Percentiles rank a stretch among this genome's conserved stretches.
These are phyloP conservation scores for Sebastes taczanowskii DNA, from an alignment of 2,797 vertebrate species.

Conservation along the genomic window DNA sequence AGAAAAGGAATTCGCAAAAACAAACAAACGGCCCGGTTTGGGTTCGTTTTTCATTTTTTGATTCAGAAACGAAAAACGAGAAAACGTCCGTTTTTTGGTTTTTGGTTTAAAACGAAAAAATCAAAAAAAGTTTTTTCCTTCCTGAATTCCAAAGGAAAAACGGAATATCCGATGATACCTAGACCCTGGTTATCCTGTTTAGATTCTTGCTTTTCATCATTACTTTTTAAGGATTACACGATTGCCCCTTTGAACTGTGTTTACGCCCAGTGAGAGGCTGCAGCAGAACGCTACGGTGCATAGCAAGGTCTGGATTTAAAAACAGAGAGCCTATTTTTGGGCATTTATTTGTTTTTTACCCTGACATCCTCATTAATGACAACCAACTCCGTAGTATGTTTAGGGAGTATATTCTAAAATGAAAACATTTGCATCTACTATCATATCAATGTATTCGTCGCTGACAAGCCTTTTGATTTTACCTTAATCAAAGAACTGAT, in stretches of 20 bases:
- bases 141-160: too few species aligned
- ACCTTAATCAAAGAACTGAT: constrained; percentile 92
- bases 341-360: not conserved
- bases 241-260: not conserved
- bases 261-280: not conserved
- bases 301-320: not conserved
- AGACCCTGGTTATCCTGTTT: not conserved
- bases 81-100: too few species aligned
- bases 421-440: not conserved
- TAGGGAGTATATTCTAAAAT: not conserved
- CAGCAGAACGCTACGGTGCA: not conserved
- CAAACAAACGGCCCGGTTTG: too few species aligned
- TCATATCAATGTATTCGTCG: not conserved
- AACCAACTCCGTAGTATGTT: not conserved
- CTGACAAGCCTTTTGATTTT: constrained; percentile 24
- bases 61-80: too few species aligned
- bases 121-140: too few species aligned
- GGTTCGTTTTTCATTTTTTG: too few species aligned
- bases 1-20: too few species aligned
- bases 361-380: constrained; percentile 1
- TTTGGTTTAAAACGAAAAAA: too few species aligned
- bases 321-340: not conserved
- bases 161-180: too few species aligned
- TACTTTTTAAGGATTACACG: not conserved
- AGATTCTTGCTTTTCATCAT: not conserved